These are phyloP conservation scores for Tupiocoris notatus DNA, from an alignment of 2,888 invertebrate species.

Conservation along the genomic window DNA sequence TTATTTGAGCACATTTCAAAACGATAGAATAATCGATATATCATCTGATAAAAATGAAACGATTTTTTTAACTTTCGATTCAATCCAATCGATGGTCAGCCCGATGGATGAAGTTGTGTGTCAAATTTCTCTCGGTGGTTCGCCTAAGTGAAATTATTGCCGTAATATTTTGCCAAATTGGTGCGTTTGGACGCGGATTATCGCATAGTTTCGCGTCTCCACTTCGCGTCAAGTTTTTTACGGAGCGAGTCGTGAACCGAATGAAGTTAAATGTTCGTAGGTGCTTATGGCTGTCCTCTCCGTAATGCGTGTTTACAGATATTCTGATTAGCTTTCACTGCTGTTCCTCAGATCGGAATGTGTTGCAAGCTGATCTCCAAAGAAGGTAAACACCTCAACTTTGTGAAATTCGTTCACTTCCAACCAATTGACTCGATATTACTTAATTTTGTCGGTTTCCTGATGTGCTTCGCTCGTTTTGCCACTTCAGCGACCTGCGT, in stretches of 20 bases:
- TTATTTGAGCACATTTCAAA: no score
- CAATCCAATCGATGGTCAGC: not conserved
- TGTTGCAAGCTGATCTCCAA: not conserved
- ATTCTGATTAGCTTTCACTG: slow-evolving; percentile 17
- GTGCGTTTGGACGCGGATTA: no score
- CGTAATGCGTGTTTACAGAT: slow-evolving; percentile 36
- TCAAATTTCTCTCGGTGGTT: not conserved
- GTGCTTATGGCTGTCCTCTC: slow-evolving; percentile 36
- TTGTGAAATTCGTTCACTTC: not conserved
- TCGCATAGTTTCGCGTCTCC: no score
- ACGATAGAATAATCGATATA: no score
- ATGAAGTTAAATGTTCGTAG: no score
- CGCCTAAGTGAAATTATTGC: not conserved
- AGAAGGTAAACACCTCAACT: slow-evolving; percentile 14
- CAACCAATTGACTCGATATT: not conserved
- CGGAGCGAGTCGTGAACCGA: no score
- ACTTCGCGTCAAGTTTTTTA: no score
- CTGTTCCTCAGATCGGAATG: slow-evolving; percentile 1
- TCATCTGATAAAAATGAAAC: no score
- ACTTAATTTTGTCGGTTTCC: not conserved
- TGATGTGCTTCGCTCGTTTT: not conserved
- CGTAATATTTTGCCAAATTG: no score
- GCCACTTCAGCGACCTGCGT: not conserved
- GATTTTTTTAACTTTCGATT: not conserved
- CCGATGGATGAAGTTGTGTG: not conserved